Evolutionary conservation across 2,888 invertebrate genomes (phyloP).

Genomic region (Lordiphosa andalusiaca): DNA sequence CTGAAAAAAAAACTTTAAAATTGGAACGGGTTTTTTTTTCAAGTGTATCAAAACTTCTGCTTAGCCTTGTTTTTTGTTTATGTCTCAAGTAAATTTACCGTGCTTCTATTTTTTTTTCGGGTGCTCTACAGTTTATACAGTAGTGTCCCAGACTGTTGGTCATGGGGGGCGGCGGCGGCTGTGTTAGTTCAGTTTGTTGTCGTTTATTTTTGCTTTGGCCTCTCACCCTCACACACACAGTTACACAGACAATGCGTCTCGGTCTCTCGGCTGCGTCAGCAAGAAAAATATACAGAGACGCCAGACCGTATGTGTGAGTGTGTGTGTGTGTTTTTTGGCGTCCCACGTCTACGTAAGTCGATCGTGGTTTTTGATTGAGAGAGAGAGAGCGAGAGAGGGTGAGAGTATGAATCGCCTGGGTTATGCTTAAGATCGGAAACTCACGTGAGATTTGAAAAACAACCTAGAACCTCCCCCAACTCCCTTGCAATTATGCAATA

Average conservation of each 20-base stretch:
- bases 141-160: slow-evolving; percentile 3
- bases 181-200: slow-evolving; percentile 30
- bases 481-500: slow-evolving; percentile 33
- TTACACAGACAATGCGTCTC: slow-evolving; percentile 4
- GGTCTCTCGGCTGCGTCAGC: slow-evolving; percentile 58
- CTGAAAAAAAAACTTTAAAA: no score
- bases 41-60: no score
- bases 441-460: slow-evolving; percentile 13
- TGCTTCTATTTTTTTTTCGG: neutral
- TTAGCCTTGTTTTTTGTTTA: no score
- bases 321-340: slow-evolving; percentile 19
- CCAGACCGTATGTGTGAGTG: neutral
- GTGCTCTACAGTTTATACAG: neutral
- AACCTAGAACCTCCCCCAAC: neutral
- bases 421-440: slow-evolving; percentile 8
- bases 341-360: slow-evolving; percentile 38
- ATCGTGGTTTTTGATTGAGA: slow-evolving; percentile 8
- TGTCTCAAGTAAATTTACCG: no score
- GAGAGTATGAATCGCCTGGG: neutral
- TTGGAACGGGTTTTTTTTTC: no score
- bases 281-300: slow-evolving; percentile 45
- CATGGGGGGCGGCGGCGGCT: slow-evolving; percentile 1
- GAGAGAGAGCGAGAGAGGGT: neutral
- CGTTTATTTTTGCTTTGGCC: slow-evolving; percentile 39
- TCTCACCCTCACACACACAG: slow-evolving; percentile 19